Evolutionary conservation across 2,113 vertebrate genomes (phyloP).

Genomic region (Eurystomus gularis): DNA sequence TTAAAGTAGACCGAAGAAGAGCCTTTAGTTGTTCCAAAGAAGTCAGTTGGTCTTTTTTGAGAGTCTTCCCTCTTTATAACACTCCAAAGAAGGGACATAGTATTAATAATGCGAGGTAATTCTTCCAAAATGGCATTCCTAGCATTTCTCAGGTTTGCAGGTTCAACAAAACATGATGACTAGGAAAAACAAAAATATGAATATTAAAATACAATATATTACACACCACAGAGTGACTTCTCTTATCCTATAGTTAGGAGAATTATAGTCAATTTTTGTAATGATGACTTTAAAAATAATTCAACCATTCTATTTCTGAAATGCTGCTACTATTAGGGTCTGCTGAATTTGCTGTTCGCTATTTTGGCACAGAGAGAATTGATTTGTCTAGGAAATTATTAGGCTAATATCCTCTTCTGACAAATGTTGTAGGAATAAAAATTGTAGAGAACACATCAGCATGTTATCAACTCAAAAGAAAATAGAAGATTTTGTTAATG

Average conservation of each 20-base stretch:
- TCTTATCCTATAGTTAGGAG: neutral
- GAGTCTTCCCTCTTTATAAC: slow-evolving; percentile 84
- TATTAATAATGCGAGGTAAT: slow-evolving; percentile 86
- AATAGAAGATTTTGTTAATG: neutral
- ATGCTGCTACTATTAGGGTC: neutral
- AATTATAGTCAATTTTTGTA: neutral
- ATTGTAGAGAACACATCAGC: neutral
- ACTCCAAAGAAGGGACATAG: slow-evolving; percentile 88
- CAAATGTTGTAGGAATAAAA: neutral
- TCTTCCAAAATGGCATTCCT: slow-evolving; percentile 89
- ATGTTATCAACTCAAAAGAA: neutral
- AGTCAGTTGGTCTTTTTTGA: slow-evolving; percentile 80
- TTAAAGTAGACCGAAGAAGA: slow-evolving; percentile 92
- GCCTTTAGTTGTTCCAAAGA: slow-evolving; percentile 78
- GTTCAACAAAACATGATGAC: slow-evolving; percentile 76
- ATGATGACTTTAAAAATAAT: neutral
- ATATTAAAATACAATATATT: neutral
- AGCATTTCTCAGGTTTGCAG: slow-evolving; percentile 86
- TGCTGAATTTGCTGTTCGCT: neutral
- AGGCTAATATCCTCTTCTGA: neutral
- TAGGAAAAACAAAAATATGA: slow-evolving; percentile 18
- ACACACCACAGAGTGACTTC: neutral
- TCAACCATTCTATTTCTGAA: neutral
- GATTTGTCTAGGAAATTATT: neutral
- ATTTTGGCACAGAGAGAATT: neutral